Evolutionary conservation across 2,113 vertebrate species (phyloP), one percentile per base, ranked within the genome.

Genomic region (Rhinichthys klamathensis): DNA sequence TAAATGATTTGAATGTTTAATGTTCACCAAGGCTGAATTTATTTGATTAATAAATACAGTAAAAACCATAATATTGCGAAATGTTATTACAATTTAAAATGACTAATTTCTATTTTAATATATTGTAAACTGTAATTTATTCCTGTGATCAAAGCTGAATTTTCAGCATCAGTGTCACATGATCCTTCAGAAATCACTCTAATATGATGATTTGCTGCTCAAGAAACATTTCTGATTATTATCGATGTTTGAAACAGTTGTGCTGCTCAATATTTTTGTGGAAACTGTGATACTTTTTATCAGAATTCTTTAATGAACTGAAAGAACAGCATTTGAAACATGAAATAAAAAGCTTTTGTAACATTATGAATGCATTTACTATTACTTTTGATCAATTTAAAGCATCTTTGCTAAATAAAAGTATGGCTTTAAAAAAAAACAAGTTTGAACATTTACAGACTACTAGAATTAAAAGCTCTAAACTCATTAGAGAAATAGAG

Each of bases 1-100:
- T 70, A 80, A 88, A 87, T 80, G 51, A 21, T 46, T 75, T 13
- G 92, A 95, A 93, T 97, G 96, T 87, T 97, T 96, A 16, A 6
- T 27, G 5, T 23, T 46, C 4, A 2, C 44, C n/a, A 1, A 25
- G 35, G 1, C 2, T 74, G 1, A 1, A 51, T 18, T 49, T 75
- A 23, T 27, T 49, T 27, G 38, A 46, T 75, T 3, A 27, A 49
- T 41, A 51, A 27, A 9, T 70, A 70, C 21, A 70, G 2, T 41
- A 70, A 41, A 58, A 70, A 41, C 4, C 6, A 9, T 3, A n/a
- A 10, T 41, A 41, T 23, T 70, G 32, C 1, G 35, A 70, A 41
- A 70, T 70, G 23, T 70, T 23, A 38, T 23, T 70, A 11, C 32
- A 70, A 2, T 70, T 38, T 38, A 23, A 5, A 70, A 70, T 69